Percentiles rank a stretch among this genome's conserved stretches.
Evolutionary conservation across 64 coral and sea anemone genomes (phyloP).

Genomic region (Exaiptasia diaphana): DNA sequence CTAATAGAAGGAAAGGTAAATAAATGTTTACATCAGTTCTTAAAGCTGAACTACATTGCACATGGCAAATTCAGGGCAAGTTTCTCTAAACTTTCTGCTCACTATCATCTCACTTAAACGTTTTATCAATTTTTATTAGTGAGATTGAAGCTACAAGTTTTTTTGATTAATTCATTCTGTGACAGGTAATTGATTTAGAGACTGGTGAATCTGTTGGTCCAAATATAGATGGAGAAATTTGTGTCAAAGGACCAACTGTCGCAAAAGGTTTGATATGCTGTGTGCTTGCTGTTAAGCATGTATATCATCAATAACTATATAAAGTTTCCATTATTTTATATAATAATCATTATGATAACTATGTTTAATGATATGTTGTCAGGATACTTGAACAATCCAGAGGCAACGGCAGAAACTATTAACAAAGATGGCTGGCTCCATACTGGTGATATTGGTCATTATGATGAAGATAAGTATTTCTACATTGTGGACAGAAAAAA

Average conservation of each 20-base stretch:
- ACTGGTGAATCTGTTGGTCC: constrained; percentile 47
- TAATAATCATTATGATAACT: too few species aligned
- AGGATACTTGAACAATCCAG: constrained; percentile 59
- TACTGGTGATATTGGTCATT: constrained; percentile 73
- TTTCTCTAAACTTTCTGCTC: too few species aligned
- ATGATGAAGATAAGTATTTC: constrained; percentile 68
- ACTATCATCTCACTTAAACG: too few species aligned
- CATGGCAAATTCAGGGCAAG: neutral
- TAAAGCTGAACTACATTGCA: neutral
- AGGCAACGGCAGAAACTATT: constrained; percentile 46
- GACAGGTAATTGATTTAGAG: constrained; percentile 75
- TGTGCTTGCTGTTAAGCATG: too few species aligned
- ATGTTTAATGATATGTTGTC: too few species aligned
- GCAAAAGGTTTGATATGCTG: constrained; percentile 38
- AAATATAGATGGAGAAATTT: constrained; percentile 59
- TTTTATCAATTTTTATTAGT: too few species aligned
- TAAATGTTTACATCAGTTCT: neutral
- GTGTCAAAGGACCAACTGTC: constrained; percentile 51
- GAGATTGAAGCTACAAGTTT: too few species aligned
- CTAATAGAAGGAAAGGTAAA: constrained; percentile 71
- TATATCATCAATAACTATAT: neutral
- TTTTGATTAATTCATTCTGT: too few species aligned
- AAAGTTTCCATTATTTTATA: neutral
- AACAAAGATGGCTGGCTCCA: constrained; percentile 65
- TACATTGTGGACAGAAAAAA: constrained; percentile 64